Conservation (phyloP, 1,140 invertebrate genomes). For the Chelonus insularis region DNA sequence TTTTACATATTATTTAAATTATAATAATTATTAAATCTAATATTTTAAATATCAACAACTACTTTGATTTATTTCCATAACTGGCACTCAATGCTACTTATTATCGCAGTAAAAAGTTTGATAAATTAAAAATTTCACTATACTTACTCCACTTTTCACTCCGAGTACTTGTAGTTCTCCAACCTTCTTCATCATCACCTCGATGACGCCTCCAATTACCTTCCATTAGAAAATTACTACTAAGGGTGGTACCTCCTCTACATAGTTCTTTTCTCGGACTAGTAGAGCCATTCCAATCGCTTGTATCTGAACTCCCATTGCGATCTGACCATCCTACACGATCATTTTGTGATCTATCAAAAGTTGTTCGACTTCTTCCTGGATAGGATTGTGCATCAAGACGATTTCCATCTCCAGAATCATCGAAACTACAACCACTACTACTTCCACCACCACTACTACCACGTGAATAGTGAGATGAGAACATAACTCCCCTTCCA, state of each 20-base stretch:
- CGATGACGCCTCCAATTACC: conserved; percentile 68
- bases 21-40: no score
- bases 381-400: conserved; percentile 52
- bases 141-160: conserved; percentile 63
- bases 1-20: no score
- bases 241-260: conserved; percentile 57
- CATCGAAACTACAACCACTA: conserved; percentile 48
- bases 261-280: conserved; percentile 67
- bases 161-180: conserved; percentile 55
- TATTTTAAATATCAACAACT: no score
- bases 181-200: conserved; percentile 66
- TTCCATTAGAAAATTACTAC: conserved; percentile 61
- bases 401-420: conserved; percentile 56
- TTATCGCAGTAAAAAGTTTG: no score
- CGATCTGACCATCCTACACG: conserved; percentile 66
- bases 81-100: no score
- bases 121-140: no score
- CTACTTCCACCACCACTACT: conserved; percentile 36
- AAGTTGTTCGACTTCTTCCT: conserved; percentile 50
- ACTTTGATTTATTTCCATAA: background rate
- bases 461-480: conserved; percentile 63
- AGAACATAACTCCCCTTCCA: conserved; percentile 60
- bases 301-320: conserved; percentile 64
- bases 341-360: conserved; percentile 57
- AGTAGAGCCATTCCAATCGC: conserved; percentile 65